These are phyloP conservation scores for Simalia tracyae DNA, from an alignment of 2,797 vertebrate genomes.

Conservation along the genomic window DNA sequence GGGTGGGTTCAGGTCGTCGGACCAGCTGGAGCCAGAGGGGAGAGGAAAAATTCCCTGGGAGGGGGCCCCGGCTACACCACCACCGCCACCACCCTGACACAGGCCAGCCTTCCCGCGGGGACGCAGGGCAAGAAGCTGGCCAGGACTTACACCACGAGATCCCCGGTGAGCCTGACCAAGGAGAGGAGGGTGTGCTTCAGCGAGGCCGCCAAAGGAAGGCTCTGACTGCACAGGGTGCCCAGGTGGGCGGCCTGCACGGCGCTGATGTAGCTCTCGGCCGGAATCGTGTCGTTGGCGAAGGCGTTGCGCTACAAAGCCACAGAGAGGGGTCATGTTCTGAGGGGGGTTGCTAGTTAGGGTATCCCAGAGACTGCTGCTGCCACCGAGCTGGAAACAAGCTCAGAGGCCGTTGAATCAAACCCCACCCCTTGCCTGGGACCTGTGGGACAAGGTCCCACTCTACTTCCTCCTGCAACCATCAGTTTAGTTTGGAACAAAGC, in stretches of 20 bases:
- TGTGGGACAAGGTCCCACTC: no score
- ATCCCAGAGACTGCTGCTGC: no score
- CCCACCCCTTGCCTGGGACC: no score
- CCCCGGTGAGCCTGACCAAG: slow-evolving; percentile 90
- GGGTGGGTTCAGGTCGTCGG: slow-evolving; percentile 89
- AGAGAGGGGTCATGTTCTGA: not conserved
- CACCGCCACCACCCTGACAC: not conserved
- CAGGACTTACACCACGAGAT: slow-evolving; percentile 92
- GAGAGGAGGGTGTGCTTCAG: slow-evolving; percentile 95
- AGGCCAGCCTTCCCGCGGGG: not conserved
- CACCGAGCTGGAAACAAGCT: not conserved
- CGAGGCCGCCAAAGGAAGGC: slow-evolving; percentile 89
- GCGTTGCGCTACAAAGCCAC: slow-evolving; percentile 86
- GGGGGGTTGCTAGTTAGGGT: not conserved
- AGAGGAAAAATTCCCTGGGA: not conserved
- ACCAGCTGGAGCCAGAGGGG: slow-evolving; percentile 77
- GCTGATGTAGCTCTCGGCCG: slow-evolving; percentile 96
- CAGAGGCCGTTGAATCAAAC: no score
- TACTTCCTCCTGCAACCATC: not conserved
- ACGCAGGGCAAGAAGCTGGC: no score
- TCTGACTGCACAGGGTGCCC: slow-evolving; percentile 92
- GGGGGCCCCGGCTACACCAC: not conserved
- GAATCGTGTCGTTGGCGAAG: slow-evolving; percentile 97
- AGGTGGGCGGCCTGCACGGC: slow-evolving; percentile 96
- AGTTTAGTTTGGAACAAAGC: not conserved